A percentile compares a stretch with the other conserved stretches of the same genome.
These are phyloP conservation scores for Ceuthmochares aereus DNA, from an alignment of 2,113 vertebrate genomes.

Conservation along the genomic window DNA sequence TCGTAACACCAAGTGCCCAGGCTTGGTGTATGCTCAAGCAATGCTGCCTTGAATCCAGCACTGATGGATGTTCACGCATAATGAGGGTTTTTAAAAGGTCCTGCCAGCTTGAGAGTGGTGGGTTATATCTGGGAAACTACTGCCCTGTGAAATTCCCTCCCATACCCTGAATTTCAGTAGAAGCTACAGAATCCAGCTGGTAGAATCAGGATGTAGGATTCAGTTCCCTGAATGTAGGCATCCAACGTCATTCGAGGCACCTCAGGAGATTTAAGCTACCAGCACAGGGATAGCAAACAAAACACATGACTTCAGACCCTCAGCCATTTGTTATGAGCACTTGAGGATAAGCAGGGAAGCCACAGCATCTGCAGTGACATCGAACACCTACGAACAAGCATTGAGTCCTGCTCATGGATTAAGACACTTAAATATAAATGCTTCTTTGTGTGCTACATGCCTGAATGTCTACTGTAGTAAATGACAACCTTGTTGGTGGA, in stretches of 20 bases:
- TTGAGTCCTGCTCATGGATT: not conserved
- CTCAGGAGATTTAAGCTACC: not conserved
- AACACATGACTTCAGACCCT: not conserved
- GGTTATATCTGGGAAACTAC: not conserved
- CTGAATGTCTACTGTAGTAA: not conserved
- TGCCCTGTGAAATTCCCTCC: not conserved
- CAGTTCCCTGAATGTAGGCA: not conserved
- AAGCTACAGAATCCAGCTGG: not conserved
- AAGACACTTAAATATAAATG: not conserved
- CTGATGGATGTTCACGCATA: not conserved
- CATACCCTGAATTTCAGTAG: not conserved
- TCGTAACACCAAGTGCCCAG: accelerated
- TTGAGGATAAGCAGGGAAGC: not conserved
- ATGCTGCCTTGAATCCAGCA: not conserved
- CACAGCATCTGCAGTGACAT: not conserved
- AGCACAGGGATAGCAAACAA: not conserved
- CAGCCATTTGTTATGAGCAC: not conserved
- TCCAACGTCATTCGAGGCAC: not conserved
- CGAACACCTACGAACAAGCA: not conserved
- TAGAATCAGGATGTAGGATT: not conserved
- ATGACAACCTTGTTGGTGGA: not conserved
- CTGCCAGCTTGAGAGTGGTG: not conserved
- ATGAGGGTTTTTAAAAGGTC: not conserved
- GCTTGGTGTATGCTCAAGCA: not conserved
- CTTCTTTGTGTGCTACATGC: not conserved